Conservation (phyloP, 1,140 invertebrate species). For the Tyrophagus putrescentiae region DNA sequence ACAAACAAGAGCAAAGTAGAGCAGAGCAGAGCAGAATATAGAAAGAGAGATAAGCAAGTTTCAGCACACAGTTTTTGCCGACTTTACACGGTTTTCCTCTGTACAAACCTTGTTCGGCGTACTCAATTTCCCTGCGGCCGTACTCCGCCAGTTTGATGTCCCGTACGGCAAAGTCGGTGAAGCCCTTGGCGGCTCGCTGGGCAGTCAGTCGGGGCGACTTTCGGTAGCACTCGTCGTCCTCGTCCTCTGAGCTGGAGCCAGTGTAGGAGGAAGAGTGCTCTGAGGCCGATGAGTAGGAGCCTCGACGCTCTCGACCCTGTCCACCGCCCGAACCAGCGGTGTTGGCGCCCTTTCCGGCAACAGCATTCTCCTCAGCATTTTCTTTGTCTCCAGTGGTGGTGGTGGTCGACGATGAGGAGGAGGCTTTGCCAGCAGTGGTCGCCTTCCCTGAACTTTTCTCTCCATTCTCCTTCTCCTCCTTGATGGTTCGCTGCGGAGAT, state of each 20-base stretch:
- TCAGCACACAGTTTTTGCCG: not conserved
- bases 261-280: conserved; percentile 58
- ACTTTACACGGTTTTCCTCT: too few relatives aligned
- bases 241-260: conserved; percentile 61
- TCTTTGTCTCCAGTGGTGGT: not conserved
- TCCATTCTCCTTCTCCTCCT: not conserved
- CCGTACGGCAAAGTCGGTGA: conserved; percentile 72
- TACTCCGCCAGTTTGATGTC: conserved; percentile 83
- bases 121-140: conserved; percentile 88
- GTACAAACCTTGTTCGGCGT: conserved; percentile 72
- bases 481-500: not conserved
- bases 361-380: not conserved
- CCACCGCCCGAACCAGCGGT: not conserved
- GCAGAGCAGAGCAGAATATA: not conserved
- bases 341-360: not conserved
- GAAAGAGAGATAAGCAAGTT: not conserved
- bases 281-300: conserved; percentile 19
- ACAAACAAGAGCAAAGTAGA: not conserved
- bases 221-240: conserved; percentile 50
- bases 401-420: not conserved
- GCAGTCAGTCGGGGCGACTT: conserved; percentile 65
- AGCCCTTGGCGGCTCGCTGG: conserved; percentile 61
- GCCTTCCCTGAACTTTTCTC: too few relatives aligned
- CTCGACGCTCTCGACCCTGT: not conserved
- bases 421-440: not conserved